A percentile compares a stretch with the other conserved stretches of the same genome.
phyloP scores from a whole-genome alignment of 2,797 vertebrate species.

The Oreochromis grahami region DNA sequence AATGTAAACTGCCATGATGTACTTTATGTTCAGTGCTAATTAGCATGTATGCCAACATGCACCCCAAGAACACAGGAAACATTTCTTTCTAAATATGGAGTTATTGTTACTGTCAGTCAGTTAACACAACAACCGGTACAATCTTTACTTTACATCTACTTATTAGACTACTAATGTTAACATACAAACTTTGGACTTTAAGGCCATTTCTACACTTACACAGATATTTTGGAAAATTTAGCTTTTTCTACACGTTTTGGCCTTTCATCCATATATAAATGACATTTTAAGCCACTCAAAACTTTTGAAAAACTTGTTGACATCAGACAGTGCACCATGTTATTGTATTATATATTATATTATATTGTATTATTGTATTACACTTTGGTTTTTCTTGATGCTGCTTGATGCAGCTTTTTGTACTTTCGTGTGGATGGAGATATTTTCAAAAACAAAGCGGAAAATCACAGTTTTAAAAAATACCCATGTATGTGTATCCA shows the following conservation, averaged over 20 bases:
- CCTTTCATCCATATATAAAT: neutral
- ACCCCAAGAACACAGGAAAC: neutral
- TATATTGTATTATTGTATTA: neutral
- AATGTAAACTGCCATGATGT: neutral
- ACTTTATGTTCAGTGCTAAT: neutral
- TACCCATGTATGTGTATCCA: neutral
- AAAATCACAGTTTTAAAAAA: neutral
- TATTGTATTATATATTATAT: neutral
- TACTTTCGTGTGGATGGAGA: rapidly evolving
- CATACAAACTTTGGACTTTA: neutral
- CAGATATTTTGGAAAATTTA: neutral
- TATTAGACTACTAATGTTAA: neutral
- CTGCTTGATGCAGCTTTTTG: neutral
- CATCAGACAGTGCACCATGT: neutral
- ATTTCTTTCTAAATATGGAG: neutral
- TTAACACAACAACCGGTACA: neutral
- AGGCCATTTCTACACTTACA: rapidly evolving
- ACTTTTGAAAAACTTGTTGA: neutral
- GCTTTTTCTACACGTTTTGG: neutral
- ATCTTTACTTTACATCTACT: neutral
- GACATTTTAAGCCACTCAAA: neutral
- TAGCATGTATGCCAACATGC: neutral
- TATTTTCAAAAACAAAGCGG: neutral
- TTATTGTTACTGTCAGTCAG: neutral
- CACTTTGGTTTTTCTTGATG: neutral